Evolutionary conservation across 2,888 invertebrate species (phyloP), one percentile per base, ranked within the genome.

Genomic region (Hermaeophaga mercurialis): DNA sequence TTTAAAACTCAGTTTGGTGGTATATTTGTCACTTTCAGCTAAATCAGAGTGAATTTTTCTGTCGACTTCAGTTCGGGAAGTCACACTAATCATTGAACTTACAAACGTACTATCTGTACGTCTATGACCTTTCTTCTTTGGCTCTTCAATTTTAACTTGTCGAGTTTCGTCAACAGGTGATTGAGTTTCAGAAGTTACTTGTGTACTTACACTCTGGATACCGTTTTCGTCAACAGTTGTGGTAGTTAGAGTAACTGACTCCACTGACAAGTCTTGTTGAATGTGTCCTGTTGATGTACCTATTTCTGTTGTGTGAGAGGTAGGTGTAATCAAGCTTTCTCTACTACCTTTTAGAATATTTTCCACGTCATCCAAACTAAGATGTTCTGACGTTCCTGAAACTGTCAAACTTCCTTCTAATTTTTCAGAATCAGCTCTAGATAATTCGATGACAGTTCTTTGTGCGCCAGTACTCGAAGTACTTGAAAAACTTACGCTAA

Each of bases 401-500:
- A 76, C 71, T 12, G 76, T 78, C 69, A 79, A 71, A 63, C 77
- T 78, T 39, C 74, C 73, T 62, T 79, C 80, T 59, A 75, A 67
- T 55, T 71, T 70, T 56, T 78, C 80, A n/a, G 77, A 77, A 66
- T 79, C 79, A 2, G 77, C 75, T 61, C 74, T 70, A 0, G 78
- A 77, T 18, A 76, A 61, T 67, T 80, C 80, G 46, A 80, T 77
- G 0, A 80, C 79, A 11, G 80, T 80, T 66, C 72, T 67, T 52
- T 77, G 68, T 28, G 74, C 75, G 8, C 74, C 72, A 18, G 74
- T 70, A 54, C 82, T 82, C 1, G 84, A 84, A 18, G 82, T 80
- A 68, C 83, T 84, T 1, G 84, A 84, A 63, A 82, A 74, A 67
- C 84, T 84, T 48, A 82, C 78, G 19, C 83, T 83, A 4, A 84